Base-by-base conservation (phyloP, 2,797 vertebrate genomes). In the Sebastes melanostomus region DNA sequence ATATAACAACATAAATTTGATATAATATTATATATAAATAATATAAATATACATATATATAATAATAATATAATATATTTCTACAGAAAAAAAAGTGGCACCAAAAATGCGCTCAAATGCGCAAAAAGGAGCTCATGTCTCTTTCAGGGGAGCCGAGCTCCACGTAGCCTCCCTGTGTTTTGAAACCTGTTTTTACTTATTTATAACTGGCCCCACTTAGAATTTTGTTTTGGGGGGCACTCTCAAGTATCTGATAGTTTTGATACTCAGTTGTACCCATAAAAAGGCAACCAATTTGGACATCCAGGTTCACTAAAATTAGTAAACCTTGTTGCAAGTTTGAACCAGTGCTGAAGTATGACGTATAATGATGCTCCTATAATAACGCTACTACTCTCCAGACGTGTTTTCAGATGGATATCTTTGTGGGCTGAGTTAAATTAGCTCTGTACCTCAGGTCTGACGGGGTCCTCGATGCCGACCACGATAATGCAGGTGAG, bases 381-480 rank as follows among this genome's bases (percentile, higher is more conserved):
- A 62, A 62, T 34, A 34, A n/a, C 20, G 38, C 8, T 7, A 1
- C 25, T 13, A 7, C 7, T 18, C 36, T 29, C 29, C 38, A 13
- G 22, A 55, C 22, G 16, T 34, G 3, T 46, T 73, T 69, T 42
- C 34, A 36, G 30, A 24, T 8, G 16, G 12, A 46, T 22, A 6
- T 25, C 8, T 9, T 38, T 11, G 46, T 14, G 36, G 11, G 29
- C 12, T 3, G 29, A 7, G 29, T 34, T 0, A 10, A 20, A 30
- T 13, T 0, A 8, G 27, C 20, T 62, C 42, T 13, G 85, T 93
- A 99, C 98, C 97, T 99, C 98, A 0, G 94, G 97, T 77, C 98
- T 95, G 59, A 99, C 98, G 0, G 98, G 98, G 66, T 99, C 98
- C 92, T 99, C 98, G 20, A 99, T 99, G 76, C 98, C 98, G 22